phyloP scores from a whole-genome alignment of 1,140 invertebrate genomes.

The Dinoponera quadriceps region DNA sequence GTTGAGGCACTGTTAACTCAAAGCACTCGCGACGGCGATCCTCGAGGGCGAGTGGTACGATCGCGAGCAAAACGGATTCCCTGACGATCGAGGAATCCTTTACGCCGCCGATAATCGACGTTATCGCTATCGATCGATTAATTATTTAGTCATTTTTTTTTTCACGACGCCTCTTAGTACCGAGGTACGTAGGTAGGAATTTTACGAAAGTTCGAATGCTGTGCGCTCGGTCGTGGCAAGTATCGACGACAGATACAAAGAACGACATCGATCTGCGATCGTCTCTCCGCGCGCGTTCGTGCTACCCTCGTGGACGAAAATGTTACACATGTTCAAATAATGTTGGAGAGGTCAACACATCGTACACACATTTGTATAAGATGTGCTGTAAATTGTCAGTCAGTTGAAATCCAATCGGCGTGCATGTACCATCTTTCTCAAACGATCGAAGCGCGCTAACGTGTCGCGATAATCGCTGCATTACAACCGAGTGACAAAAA shows the following conservation, averaged over 20 bases:
- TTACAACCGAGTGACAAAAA: constrained; percentile 51
- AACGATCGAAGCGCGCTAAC: neutral
- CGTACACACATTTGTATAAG: too few species aligned
- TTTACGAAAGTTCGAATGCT: constrained; percentile 20
- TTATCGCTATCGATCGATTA: constrained; percentile 23
- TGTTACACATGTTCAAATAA: too few species aligned
- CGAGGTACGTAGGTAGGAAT: constrained; percentile 76
- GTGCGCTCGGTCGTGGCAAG: constrained; percentile 52
- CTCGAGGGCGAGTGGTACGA: constrained; percentile 35
- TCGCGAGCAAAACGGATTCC: constrained; percentile 28
- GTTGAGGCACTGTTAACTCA: constrained; percentile 78
- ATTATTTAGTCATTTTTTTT: constrained; percentile 39
- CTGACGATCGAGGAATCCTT: constrained; percentile 24
- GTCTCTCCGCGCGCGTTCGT: too few species aligned
- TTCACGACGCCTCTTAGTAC: constrained; percentile 68
- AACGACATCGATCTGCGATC: too few species aligned
- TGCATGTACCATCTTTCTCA: neutral
- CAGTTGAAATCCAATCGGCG: too few species aligned
- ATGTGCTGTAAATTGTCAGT: too few species aligned
- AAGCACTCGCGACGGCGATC: constrained; percentile 64
- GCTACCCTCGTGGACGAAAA: too few species aligned
- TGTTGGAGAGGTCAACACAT: too few species aligned
- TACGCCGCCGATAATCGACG: constrained; percentile 1
- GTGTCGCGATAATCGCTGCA: constrained; percentile 2
- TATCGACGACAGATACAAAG: neutral